Percentiles rank a stretch among this genome's conserved stretches.
Conservation (phyloP, 2,113 vertebrate genomes). For the Takifugu flavidus region DNA sequence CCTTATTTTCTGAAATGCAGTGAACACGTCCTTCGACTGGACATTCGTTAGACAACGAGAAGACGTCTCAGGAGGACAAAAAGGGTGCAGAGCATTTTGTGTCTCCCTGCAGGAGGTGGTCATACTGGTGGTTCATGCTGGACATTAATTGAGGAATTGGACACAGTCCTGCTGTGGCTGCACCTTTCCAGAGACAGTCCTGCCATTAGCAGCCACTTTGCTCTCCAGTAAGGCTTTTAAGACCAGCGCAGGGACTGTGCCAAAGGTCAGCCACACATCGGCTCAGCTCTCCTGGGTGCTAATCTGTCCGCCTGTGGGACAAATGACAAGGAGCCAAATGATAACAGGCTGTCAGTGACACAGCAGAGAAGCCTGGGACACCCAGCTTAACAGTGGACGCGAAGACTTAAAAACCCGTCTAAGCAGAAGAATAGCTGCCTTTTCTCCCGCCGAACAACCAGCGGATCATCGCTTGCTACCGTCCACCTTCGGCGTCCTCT, state of each 20-base stretch:
- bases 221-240: slow-evolving; percentile 14
- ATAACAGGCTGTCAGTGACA: slow-evolving; percentile 14
- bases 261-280: slow-evolving; percentile 12
- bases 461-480: no score
- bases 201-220: not conserved
- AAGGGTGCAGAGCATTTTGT: no score
- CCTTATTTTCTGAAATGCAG: no score
- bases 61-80: no score
- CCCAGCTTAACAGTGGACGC: not conserved
- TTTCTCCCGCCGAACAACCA: no score
- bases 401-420: not conserved
- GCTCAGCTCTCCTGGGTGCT: slow-evolving; percentile 16
- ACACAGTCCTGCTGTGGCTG: not conserved
- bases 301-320: slow-evolving; percentile 26
- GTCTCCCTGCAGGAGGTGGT: no score
- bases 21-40: no score
- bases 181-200: slow-evolving; percentile 1
- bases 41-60: no score
- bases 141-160: not conserved
- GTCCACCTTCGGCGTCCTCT: no score
- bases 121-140: no score
- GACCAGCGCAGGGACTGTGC: slow-evolving; percentile 11
- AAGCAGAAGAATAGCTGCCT: not conserved
- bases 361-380: not conserved
- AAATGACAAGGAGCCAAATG: slow-evolving; percentile 15